Base-by-base conservation (phyloP, 2,888 invertebrate genomes). In the Sturmia bella region DNA sequence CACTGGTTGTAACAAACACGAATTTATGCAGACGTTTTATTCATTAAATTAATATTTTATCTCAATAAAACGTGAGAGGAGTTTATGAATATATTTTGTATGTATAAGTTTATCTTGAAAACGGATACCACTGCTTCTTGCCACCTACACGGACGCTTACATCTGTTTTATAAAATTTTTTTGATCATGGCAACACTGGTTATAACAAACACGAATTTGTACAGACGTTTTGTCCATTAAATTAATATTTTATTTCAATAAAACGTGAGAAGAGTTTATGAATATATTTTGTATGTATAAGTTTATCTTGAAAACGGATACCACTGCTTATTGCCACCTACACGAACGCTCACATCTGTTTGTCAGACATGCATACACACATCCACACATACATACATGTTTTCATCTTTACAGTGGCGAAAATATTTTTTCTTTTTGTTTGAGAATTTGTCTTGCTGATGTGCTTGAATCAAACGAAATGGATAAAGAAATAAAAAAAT, bases 201-300 rank as follows among this genome's bases (percentile, higher is more conserved):
- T 32, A 9, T 32, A 32, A 32, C 32, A 32, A n/a, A n/a, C n/a
- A n/a, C n/a, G n/a, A n/a, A n/a, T n/a, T n/a, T n/a, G n/a, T n/a
- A n/a, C n/a, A n/a, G 72, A 56, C 72, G 76, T 76, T 61, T 76
- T 61, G 80, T 72, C 76, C 80, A 77, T 81, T 73, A 81, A 77
- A 81, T 81, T 69, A 81, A 81, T 81, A 77, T 81, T 81, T 81
- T 68, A 81, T 81, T 81, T 77, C 77, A 81, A 81, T 77, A 77
- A 81, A 77, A 81, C 77, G 81, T 81, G 81, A 81, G 77, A 17
- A 50, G 77, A 77, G 73, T 81, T 73, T 76, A 73, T 76, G 54
- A 61, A 63, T 50, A 57, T 12, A 32, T 52, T 73, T 54, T n/a
- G n/a, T 50, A 32, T 13, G 19, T 37, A 32, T 39, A 50, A 1